These are phyloP conservation scores for Diarsia brunnea DNA, from an alignment of 2,888 invertebrate genomes.

Conservation along the genomic window DNA sequence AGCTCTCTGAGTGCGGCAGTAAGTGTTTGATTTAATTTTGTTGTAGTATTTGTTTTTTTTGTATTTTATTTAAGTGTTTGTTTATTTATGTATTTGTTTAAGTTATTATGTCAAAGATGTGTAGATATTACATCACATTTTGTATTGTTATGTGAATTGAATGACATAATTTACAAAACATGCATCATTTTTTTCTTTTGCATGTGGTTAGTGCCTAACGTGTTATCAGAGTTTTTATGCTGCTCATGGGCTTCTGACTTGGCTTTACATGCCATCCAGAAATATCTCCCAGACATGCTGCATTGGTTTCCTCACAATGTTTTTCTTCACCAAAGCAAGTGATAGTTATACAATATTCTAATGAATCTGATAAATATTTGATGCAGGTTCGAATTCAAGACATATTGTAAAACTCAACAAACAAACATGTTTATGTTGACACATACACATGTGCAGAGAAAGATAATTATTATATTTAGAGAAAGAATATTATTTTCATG, in stretches of 20 bases:
- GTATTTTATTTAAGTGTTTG: no score
- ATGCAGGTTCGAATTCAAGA: not conserved
- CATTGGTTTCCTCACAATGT: no score
- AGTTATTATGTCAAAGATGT: constrained; percentile 1
- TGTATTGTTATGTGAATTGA: not conserved
- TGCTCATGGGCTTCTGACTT: no score
- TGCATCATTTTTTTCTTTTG: not conserved
- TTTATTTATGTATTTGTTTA: not conserved
- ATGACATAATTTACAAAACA: not conserved
- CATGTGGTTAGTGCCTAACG: not conserved
- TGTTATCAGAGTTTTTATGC: not conserved
- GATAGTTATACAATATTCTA: no score
- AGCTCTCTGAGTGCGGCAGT: no score
- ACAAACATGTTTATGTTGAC: constrained; percentile 18
- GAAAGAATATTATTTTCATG: not conserved
- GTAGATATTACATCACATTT: constrained; percentile 9
- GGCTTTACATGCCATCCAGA: not conserved
- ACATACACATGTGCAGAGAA: not conserved
- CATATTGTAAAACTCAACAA: not conserved
- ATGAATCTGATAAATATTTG: not conserved
- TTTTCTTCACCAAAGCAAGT: no score
- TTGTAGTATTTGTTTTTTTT: no score
- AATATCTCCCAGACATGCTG: no score
- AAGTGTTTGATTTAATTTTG: no score
- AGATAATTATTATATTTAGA: no score